These are phyloP conservation scores for Frankliniella fusca DNA, from an alignment of 2,888 invertebrate species.

Conservation along the genomic window DNA sequence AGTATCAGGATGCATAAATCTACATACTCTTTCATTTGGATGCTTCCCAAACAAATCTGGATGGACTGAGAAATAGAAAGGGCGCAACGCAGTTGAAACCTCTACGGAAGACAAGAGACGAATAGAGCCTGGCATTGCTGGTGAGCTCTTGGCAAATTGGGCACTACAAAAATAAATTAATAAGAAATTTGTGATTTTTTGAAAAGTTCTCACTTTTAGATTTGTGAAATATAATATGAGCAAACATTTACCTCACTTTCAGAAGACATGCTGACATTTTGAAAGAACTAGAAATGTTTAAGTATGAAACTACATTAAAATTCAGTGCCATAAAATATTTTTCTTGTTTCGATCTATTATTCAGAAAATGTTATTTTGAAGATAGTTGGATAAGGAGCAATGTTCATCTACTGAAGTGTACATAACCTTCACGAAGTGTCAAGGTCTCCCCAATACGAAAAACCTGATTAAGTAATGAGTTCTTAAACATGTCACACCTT, in stretches of 20 bases:
- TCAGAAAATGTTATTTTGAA: too few species aligned
- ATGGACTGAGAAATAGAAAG: slow-evolving; percentile 93
- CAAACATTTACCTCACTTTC: neutral
- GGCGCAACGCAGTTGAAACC: slow-evolving; percentile 83
- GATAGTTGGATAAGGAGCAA: too few species aligned
- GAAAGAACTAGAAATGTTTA: neutral
- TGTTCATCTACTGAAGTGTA: too few species aligned
- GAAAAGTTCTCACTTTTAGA: neutral
- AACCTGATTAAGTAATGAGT: too few species aligned
- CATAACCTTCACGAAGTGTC: neutral
- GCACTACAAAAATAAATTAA: neutral
- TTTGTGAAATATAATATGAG: neutral
- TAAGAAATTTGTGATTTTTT: neutral
- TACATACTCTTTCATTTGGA: slow-evolving; percentile 77
- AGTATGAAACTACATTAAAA: neutral
- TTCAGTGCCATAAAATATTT: too few species aligned
- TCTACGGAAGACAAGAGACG: slow-evolving; percentile 67
- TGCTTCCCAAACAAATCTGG: slow-evolving; percentile 91
- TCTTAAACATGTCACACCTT: too few species aligned
- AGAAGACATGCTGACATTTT: neutral
- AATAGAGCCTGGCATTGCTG: neutral
- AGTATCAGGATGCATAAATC: slow-evolving; percentile 32
- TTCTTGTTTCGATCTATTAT: too few species aligned
- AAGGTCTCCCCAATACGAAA: neutral
- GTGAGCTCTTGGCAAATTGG: neutral